Evolutionary conservation across 2,888 invertebrate genomes (phyloP).

Genomic region (Dryocosmus kuriphilus): DNA sequence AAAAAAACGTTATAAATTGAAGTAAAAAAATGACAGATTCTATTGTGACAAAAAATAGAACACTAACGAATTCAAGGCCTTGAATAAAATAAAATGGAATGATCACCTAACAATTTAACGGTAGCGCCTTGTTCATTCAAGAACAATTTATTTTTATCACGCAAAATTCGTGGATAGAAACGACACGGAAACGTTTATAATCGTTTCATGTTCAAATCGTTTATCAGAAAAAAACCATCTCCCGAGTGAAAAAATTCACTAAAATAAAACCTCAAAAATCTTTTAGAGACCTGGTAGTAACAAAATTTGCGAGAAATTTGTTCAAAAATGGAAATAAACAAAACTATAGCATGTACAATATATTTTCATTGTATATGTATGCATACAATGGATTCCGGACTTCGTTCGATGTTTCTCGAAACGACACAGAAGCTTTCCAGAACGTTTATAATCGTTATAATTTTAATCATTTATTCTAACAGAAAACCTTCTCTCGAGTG

Average conservation of each 20-base stretch:
- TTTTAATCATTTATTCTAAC: neutral
- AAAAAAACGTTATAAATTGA: no score
- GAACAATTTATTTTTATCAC: neutral
- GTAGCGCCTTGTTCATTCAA: neutral
- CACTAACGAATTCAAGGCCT: no score
- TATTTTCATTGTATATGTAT: no score
- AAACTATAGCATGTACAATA: neutral
- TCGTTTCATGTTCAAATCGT: no score
- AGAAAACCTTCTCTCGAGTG: neutral
- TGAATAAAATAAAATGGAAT: neutral
- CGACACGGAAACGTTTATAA: neutral
- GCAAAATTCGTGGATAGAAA: no score
- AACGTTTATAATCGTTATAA: neutral
- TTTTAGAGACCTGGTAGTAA: neutral
- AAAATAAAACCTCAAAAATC: neutral
- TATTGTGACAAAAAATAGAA: no score
- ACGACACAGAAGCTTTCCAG: slow-evolving; percentile 7
- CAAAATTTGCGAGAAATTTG: neutral
- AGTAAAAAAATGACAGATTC: no score
- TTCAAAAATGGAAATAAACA: neutral
- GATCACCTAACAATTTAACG: neutral
- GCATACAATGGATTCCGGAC: no score
- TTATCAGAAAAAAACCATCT: neutral
- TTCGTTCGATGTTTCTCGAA: slow-evolving; percentile 23
- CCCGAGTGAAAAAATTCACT: neutral